phyloP scores from a whole-genome alignment of 2,888 invertebrate genomes.

The Hydrotaea cyrtoneurina region DNA sequence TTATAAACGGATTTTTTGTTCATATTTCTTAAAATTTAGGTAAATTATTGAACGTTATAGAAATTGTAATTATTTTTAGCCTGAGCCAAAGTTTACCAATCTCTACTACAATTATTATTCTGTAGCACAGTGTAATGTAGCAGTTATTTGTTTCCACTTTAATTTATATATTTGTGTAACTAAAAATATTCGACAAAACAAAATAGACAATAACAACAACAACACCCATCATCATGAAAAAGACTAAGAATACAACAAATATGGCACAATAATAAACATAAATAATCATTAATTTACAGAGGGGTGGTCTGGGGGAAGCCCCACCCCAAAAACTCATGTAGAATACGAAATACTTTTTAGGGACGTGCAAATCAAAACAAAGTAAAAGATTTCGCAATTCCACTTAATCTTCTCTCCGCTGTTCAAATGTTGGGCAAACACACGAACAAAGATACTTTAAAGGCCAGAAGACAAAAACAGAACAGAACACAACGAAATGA shows the following conservation, averaged over 20 bases:
- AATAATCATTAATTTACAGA: constrained; percentile 59
- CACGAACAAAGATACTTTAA: no score
- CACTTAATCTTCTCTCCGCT: background rate
- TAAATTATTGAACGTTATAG: no score
- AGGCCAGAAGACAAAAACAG: no score
- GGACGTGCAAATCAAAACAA: constrained; percentile 56
- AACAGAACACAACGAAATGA: background rate
- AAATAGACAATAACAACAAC: background rate
- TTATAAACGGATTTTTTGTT: no score
- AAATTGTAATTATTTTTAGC: no score
- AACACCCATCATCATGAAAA: background rate
- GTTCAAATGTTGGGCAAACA: background rate
- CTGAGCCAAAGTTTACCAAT: no score
- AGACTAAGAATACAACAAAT: background rate
- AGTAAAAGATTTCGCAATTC: constrained; percentile 43
- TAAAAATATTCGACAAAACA: constrained; percentile 6
- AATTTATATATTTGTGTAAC: background rate
- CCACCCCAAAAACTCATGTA: no score
- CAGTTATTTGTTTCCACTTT: background rate
- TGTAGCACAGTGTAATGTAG: no score
- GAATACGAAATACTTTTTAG: constrained; percentile 38
- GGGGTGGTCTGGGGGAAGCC: constrained; percentile 14
- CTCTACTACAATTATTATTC: no score
- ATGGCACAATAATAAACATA: constrained; percentile 60
- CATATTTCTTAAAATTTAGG: no score